A percentile compares a stretch with the other conserved stretches of the same genome.
Evolutionary conservation across 1,140 invertebrate genomes (phyloP).

Genomic region (Drosophila paulistorum): DNA sequence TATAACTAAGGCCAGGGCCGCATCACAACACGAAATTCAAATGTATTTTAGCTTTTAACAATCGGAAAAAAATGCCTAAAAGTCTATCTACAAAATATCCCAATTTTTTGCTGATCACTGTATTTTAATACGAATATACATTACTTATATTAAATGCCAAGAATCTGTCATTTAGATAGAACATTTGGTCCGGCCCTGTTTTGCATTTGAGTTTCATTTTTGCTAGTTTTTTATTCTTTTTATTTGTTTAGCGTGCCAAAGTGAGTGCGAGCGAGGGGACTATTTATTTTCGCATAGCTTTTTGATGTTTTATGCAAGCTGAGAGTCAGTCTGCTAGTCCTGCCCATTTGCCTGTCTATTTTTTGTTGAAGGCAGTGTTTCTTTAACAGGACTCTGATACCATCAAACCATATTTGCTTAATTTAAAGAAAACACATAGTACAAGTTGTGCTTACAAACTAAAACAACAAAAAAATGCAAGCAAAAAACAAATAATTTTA

Average conservation of each 20-base stretch:
- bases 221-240: conserved; percentile 16
- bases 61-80: no score
- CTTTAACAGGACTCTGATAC: conserved; percentile 32
- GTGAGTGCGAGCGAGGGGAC: background rate
- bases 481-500: background rate
- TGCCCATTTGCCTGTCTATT: conserved; percentile 6
- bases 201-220: background rate
- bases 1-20: background rate
- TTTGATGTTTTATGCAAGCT: conserved; percentile 76
- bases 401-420: conserved; percentile 8
- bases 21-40: conserved; percentile 5
- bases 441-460: background rate
- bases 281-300: conserved; percentile 53
- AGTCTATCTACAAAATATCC: no score
- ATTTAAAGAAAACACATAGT: conserved; percentile 25
- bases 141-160: no score
- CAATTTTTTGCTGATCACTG: no score
- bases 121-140: no score
- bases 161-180: background rate
- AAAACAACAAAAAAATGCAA: conserved; percentile 9
- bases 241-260: conserved; percentile 64
- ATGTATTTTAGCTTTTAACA: no score
- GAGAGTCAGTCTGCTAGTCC: conserved; percentile 3
- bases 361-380: conserved; percentile 1
- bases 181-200: background rate